Evolutionary conservation across 2,888 invertebrate species (phyloP), one percentile per base, ranked within the genome.

Genomic region (Autographa gamma): DNA sequence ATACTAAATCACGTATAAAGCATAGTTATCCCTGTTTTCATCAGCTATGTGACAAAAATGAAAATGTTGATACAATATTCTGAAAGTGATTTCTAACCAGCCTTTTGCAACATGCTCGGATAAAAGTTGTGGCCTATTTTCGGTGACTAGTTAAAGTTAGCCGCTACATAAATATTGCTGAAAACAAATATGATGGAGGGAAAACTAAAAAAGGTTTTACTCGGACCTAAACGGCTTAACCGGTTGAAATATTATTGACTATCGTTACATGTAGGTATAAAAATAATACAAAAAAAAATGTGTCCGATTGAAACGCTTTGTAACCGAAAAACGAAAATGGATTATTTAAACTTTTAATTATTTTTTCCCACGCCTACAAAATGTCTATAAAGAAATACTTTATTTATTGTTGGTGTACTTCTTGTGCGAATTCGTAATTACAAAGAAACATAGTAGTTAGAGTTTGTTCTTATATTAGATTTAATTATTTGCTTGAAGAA

Each of bases 161-260:
- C 25, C 16, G 60, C 60, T n/a, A 19, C 54, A 13, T 31, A 63
- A 56, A 70, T 69, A 31, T 19, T 32, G 9, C 9, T 41, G 11
- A 59, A 79, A 38, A 48, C 38, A 16, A 60, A 71, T 63, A 19
- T 71, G 48, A 63, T 75, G n/a, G 25, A 54, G 52, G 54, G 0
- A 60, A 52, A 56, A 48, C 34, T 16, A 63, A 69, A 76, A 69
- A 79, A 67, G 54, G 25, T 32, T 56, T 48, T 25, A 61, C 65
- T 13, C 60, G 56, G 63, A 63, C 52, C 76, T 70, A 73, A 78
- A 76, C 41, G 58, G 60, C n/a, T 68, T 9, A 19, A 66, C 41
- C 67, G 64, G 59, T 80, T 76, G 41, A 38, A 65, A 48, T 67
- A 78, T n/a, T 67, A 75, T 69, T 43, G 41, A 48, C 59, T 61